Evolutionary conservation across 2,888 invertebrate genomes (phyloP).

Genomic region (Ametastegia equiseti): DNA sequence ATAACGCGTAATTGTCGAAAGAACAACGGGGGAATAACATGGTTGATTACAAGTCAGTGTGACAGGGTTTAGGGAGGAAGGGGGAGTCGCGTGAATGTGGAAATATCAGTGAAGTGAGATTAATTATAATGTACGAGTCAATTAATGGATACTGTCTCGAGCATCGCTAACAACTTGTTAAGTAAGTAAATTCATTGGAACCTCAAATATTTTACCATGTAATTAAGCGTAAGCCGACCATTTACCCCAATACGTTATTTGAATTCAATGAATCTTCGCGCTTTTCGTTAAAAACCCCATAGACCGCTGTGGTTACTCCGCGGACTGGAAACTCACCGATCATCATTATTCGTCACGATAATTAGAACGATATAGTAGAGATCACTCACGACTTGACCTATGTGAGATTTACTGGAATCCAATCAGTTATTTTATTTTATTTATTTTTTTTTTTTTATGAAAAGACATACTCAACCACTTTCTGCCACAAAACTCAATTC

Average conservation of each 20-base stretch:
- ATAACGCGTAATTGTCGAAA: not conserved
- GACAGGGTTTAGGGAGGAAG: not conserved
- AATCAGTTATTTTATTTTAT: too few relatives aligned
- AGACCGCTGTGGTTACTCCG: too few relatives aligned
- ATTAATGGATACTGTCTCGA: conserved; percentile 42
- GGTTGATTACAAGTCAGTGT: not conserved
- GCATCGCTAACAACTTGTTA: conserved; percentile 25
- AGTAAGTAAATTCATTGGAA: conserved; percentile 30
- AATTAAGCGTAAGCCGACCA: conserved; percentile 29
- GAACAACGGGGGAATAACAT: not conserved
- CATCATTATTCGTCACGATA: too few relatives aligned
- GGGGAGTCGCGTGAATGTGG: conserved; percentile 39
- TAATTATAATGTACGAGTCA: not conserved
- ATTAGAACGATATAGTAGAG: too few relatives aligned
- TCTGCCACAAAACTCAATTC: too few relatives aligned
- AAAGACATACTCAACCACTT: too few relatives aligned
- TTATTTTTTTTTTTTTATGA: too few relatives aligned
- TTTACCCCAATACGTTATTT: not conserved
- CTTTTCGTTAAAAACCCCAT: not conserved
- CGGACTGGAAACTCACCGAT: too few relatives aligned
- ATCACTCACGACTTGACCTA: too few relatives aligned
- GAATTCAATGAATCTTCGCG: conserved; percentile 4
- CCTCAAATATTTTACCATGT: conserved; percentile 26
- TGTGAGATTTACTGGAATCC: too few relatives aligned
- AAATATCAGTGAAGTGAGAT: conserved; percentile 41